Evolutionary conservation across 2,888 invertebrate genomes (phyloP).

Genomic region (Mallateleia sp.): DNA sequence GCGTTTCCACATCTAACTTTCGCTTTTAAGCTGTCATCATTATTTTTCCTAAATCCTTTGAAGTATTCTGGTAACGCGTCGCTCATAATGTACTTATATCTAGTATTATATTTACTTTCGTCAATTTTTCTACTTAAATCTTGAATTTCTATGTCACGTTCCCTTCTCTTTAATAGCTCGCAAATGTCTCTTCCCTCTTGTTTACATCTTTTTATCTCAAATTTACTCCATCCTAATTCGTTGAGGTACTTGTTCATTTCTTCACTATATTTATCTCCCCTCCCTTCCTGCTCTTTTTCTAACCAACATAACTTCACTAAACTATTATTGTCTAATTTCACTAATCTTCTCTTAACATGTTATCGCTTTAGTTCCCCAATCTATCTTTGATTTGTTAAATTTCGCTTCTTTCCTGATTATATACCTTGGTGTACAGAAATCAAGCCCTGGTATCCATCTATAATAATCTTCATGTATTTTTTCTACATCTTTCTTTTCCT

Average conservation of each 20-base stretch:
- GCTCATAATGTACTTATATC: background rate
- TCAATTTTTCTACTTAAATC: background rate
- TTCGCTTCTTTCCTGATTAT: background rate
- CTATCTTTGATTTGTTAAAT: background rate
- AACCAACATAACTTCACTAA: background rate
- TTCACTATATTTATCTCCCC: background rate
- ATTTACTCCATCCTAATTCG: background rate
- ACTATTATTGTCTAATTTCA: background rate
- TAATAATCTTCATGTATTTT: background rate
- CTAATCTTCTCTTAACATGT: background rate
- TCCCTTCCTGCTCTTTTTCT: background rate
- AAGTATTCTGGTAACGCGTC: background rate
- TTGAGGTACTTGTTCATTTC: background rate
- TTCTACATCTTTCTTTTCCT: conserved; percentile 9
- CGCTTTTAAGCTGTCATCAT: background rate
- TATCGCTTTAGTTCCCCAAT: background rate
- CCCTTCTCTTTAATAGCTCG: background rate
- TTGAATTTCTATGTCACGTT: background rate
- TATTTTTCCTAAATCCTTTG: background rate
- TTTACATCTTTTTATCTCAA: background rate
- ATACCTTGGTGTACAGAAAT: background rate
- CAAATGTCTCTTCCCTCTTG: background rate
- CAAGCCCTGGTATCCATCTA: background rate
- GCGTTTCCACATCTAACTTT: background rate
- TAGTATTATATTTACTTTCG: background rate